A percentile compares a stretch with the other conserved stretches of the same genome.
These are phyloP conservation scores for Brachyptera putata DNA, from an alignment of 2,888 invertebrate genomes.

Conservation along the genomic window DNA sequence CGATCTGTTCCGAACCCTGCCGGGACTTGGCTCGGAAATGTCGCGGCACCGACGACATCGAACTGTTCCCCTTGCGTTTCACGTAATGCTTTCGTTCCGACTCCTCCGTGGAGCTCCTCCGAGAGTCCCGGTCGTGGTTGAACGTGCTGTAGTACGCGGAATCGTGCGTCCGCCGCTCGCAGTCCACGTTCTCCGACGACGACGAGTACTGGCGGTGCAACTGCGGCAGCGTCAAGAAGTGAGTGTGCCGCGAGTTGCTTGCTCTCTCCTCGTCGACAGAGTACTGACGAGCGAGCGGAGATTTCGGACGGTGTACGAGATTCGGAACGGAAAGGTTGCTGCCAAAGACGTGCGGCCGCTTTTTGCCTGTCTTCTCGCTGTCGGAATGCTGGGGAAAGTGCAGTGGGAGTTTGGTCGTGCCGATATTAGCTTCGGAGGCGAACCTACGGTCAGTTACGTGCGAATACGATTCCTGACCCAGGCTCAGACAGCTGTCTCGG, in stretches of 20 bases:
- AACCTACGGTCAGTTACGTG: neutral
- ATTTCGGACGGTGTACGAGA: neutral
- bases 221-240: neutral
- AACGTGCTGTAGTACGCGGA: no score
- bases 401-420: neutral
- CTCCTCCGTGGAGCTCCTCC: neutral
- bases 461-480: no score
- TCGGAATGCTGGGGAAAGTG: neutral
- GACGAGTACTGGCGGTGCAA: neutral
- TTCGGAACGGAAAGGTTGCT: neutral
- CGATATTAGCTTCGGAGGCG: neutral
- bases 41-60: neutral
- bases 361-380: neutral
- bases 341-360: neutral
- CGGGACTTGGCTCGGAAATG: neutral
- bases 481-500: no score
- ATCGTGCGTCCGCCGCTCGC: no score
- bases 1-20: neutral
- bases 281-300: neutral
- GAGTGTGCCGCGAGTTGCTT: no score
- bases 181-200: no score
- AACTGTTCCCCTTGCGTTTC: neutral
- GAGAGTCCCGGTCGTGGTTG: no score
- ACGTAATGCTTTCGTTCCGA: neutral
- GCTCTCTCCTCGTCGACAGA: neutral